Base-by-base conservation (phyloP, 2,797 vertebrate species). In the Cynopterus sphinx region DNA sequence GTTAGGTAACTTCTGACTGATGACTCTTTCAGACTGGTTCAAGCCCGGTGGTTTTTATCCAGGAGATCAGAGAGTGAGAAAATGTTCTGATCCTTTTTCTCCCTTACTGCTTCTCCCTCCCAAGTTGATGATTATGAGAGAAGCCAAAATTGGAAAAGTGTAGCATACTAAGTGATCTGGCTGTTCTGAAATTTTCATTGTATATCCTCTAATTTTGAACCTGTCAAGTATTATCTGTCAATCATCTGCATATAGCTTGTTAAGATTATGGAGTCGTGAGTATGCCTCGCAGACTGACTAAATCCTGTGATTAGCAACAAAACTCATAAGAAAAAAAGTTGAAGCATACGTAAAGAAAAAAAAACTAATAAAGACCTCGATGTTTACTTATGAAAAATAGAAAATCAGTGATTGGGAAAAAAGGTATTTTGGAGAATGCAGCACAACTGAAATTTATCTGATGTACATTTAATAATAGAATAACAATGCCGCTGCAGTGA, bases 391-490 rank as follows among this genome's bases (percentile, higher is more conserved):
- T 5, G 55, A 92, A 94, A 96, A 94, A 57, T 65, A 81, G 85
- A 86, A 90, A 96, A 71, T 83, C 53, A 28, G 17, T 94, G 81
- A 92, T 43, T 36, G 26, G 26, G 43, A 59, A 46, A 63, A 87
- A 92, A 97, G 95, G 88, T 90, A 73, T 95, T 91, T 19, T 12
- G n/a, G 63, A 96, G 79, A 94, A 87, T 49, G 73, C 92, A 61
- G 39, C 71, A 61, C 97, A 97, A 96, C 0, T 21, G 93, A 88
- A 92, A 96, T 98, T 98, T 98, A 96, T 98, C 98, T 98, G 79
- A 83, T 95, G 77, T 97, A 88, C 94, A 73, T 98, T 98, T 98
- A 98, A 98, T 98, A 98, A 98, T 97, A 95, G 93, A 97, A 97
- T 96, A 92, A 97, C 96, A 97, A 97, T 94, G 95, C 86, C 81